Evolutionary conservation across 1,140 invertebrate species (phyloP), one percentile per base, ranked within the genome.

Genomic region (Meloidogyne floridensis): DNA sequence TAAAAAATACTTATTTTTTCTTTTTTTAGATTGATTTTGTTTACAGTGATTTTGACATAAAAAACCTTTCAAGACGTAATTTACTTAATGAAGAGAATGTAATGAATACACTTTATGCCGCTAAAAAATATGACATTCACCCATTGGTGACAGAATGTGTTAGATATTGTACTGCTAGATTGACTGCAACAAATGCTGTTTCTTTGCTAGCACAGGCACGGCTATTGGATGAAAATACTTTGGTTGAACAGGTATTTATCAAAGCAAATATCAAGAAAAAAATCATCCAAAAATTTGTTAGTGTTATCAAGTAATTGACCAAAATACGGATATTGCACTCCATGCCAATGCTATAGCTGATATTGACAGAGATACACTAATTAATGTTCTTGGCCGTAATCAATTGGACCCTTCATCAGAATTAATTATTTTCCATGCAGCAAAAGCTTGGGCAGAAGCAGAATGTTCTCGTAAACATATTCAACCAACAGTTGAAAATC

Each of bases 1-100:
- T 15, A 77, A 9, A 4, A 54, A 54, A n/a, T 53, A 43, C 7
- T 42, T 59, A n/a, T 43, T 65, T 72, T 79, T 32, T 32, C 32
- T 32, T 32, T 32, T 47, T 47, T 6, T 59, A 79, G 82, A 74
- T 83, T 54, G 82, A 80, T 47, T 83, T 79, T 65, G 77, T 83
- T 59, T 83, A 83, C 59, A 82, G 56, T 13, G 75, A 83, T 72
- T 83, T 83, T 75, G 82, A 83, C 53, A 80, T 83, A n/a, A 73
- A 72, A 10, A 53, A 69, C 13, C 18, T 79, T 43, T 79, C 77
- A 73, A 72, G 59, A 15, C 51, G 75, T 73, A 71, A 72, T 65
- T 72, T 71, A 42, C 56, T 83, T n/a, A 83, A 75, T 42, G 82
- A 83, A 13, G 82, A 83, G 15, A 83, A 83, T 82, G 82, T 83